phyloP scores from a whole-genome alignment of 2,888 invertebrate species.

The Campoplex capitator region DNA sequence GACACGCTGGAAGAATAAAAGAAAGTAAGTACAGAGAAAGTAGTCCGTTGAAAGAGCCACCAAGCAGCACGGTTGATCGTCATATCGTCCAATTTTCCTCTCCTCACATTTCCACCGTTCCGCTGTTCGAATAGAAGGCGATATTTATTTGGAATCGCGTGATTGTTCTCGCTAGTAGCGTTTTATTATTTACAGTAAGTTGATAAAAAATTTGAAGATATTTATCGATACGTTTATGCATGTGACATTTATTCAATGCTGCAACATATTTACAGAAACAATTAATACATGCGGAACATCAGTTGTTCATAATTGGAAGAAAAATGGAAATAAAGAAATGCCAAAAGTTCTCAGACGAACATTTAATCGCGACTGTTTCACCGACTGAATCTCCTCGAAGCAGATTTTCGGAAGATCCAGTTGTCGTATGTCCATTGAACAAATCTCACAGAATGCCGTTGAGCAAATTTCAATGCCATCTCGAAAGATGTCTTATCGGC shows the following conservation, averaged over 20 bases:
- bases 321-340: background rate
- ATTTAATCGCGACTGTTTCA: background rate
- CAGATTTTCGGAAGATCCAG: constrained; percentile 3
- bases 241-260: background rate
- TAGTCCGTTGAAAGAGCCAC: constrained; percentile 3
- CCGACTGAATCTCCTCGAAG: background rate
- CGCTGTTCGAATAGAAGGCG: too few relatives aligned
- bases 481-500: constrained; percentile 60
- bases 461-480: constrained; percentile 45
- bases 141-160: background rate
- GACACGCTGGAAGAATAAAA: constrained; percentile 1
- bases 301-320: background rate
- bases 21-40: constrained; percentile 7
- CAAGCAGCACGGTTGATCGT: background rate
- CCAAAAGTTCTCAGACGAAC: background rate
- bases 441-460: constrained; percentile 47
- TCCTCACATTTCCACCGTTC: too few relatives aligned
- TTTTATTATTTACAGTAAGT: background rate
- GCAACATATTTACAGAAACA: background rate
- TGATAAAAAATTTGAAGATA: background rate
- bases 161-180: background rate
- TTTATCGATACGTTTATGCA: background rate
- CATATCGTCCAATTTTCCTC: background rate
- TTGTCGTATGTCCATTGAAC: constrained; percentile 57
- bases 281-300: background rate